A percentile compares a stretch with the other conserved stretches of the same genome.
Evolutionary conservation across 2,888 invertebrate species (phyloP).

Genomic region (Conops quadrifasciatus): DNA sequence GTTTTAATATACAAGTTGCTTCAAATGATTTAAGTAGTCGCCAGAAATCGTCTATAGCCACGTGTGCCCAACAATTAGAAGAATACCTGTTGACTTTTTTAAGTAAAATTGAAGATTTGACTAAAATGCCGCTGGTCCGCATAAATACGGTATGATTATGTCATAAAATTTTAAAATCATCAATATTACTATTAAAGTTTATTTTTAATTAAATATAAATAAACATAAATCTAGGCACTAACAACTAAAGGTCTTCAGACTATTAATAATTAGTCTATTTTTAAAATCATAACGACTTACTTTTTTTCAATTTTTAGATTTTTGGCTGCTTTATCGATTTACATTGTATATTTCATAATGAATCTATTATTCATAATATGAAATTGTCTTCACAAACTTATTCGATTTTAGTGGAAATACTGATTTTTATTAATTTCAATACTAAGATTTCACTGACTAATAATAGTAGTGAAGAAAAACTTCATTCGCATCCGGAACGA

Average conservation of each 20-base stretch:
- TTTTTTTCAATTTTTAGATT: conserved; percentile 36
- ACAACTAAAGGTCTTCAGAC: no score
- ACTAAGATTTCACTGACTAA: not conserved
- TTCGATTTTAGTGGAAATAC: conserved; percentile 19
- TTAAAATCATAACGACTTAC: no score
- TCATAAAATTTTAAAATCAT: not conserved
- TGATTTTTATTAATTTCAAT: conserved; percentile 29
- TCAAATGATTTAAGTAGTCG: not conserved
- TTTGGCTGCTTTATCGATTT: conserved; percentile 37
- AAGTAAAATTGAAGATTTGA: conserved; percentile 28
- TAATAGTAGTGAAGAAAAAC: conserved; percentile 20
- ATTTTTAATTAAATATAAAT: not conserved
- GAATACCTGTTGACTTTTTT: conserved; percentile 30
- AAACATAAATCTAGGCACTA: no score
- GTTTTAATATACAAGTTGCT: conserved; percentile 28
- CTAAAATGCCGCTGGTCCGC: conserved; percentile 32
- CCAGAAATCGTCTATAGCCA: not conserved
- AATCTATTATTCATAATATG: not conserved
- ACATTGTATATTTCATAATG: conserved; percentile 12
- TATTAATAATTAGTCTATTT: no score
- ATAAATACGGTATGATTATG: conserved; percentile 39
- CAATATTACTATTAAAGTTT: not conserved
- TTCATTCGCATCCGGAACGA: conserved; percentile 38
- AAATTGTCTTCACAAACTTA: conserved; percentile 7
- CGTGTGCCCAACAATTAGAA: conserved; percentile 25